phyloP scores from a whole-genome alignment of 2,113 vertebrate species.

The Lamprotornis superbus region DNA sequence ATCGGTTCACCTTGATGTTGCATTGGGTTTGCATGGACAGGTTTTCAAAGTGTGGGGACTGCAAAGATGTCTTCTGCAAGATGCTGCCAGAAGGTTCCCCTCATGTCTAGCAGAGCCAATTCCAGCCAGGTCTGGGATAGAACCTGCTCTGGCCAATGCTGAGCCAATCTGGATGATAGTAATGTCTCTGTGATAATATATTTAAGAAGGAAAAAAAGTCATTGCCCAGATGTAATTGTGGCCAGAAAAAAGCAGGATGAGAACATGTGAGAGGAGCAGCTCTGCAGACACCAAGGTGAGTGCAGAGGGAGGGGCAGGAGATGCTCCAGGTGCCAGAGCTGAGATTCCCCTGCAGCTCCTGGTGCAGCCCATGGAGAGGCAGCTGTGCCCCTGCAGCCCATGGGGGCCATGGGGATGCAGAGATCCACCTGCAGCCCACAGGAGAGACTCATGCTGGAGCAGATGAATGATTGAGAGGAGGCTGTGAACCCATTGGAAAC shows the following conservation, averaged over 20 bases:
- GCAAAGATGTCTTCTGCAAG: neutral
- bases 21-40: neutral
- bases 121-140: neutral
- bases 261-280: neutral
- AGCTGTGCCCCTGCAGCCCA: neutral
- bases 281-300: neutral
- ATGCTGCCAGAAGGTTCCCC: neutral
- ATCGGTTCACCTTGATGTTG: neutral
- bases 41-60: neutral
- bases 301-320: neutral
- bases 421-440: neutral
- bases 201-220: neutral
- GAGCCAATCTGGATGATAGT: neutral
- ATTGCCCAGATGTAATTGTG: neutral
- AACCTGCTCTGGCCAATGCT: neutral
- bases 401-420: fast-evolving
- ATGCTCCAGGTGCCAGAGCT: neutral
- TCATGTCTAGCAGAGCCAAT: neutral
- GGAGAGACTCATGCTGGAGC: neutral
- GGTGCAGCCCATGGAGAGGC: neutral
- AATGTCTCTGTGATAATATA: neutral
- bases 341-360: fast-evolving
- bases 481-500: neutral
- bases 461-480: neutral
- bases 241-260: neutral